Conservation (phyloP, 1,140 invertebrate species). For the Drosophila guanche region DNA sequence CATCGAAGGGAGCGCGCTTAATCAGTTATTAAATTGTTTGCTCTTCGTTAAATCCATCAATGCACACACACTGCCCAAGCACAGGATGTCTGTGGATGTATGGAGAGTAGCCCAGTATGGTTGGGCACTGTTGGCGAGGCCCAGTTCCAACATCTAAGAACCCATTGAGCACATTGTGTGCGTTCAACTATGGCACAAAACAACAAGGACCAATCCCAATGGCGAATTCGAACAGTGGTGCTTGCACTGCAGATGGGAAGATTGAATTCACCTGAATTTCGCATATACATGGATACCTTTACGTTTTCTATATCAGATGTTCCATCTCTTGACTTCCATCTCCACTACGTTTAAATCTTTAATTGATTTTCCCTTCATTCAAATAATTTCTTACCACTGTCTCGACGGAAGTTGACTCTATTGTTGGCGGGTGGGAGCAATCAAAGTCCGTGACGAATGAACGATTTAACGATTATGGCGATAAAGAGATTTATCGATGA, state of each 20-base stretch:
- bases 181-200: slow-evolving; percentile 52
- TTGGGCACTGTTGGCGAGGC: background rate
- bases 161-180: slow-evolving; percentile 52
- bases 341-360: no score
- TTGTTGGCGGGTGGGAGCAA: slow-evolving; percentile 52
- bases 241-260: background rate
- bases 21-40: slow-evolving; percentile 60
- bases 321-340: no score
- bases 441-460: slow-evolving; percentile 74
- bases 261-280: background rate
- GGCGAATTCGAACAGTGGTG: background rate
- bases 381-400: slow-evolving; percentile 2
- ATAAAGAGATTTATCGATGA: slow-evolving; percentile 79
- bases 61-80: slow-evolving; percentile 31
- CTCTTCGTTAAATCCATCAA: slow-evolving; percentile 30
- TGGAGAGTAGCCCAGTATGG: background rate
- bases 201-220: slow-evolving; percentile 25
- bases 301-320: no score
- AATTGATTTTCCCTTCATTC: background rate
- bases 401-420: background rate
- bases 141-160: slow-evolving; percentile 18
- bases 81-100: slow-evolving; percentile 3
- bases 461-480: slow-evolving; percentile 78
- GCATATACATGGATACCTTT: no score
- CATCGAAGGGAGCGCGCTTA: slow-evolving; percentile 26